Percentiles rank a stretch among this genome's conserved stretches.
These are phyloP conservation scores for Pristis pectinata DNA, from an alignment of 2,797 vertebrate genomes.

Conservation along the genomic window DNA sequence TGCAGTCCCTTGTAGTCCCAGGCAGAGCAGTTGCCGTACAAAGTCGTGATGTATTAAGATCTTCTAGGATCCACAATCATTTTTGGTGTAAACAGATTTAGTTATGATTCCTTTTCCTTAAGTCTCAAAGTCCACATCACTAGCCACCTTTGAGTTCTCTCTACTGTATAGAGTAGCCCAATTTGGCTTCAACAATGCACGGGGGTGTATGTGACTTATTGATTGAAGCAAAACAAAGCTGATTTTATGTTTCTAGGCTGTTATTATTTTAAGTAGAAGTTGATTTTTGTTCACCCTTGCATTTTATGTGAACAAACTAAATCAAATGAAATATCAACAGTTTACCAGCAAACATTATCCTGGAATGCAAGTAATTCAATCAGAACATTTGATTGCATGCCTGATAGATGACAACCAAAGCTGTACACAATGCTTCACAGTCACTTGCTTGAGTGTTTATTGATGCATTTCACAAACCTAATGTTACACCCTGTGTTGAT, in stretches of 20 bases:
- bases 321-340: not conserved
- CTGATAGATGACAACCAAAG: conserved; percentile 10
- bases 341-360: not conserved
- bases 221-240: not conserved
- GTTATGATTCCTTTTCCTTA: not conserved
- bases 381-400: conserved; percentile 9
- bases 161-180: not conserved
- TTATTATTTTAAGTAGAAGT: not conserved
- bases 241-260: not conserved
- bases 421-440: not conserved
- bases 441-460: not conserved
- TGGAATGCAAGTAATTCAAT: not conserved
- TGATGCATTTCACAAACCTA: conserved; percentile 29
- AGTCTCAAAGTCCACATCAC: not conserved
- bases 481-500: not conserved
- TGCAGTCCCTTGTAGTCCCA: no score
- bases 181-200: not conserved
- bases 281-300: not conserved
- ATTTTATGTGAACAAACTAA: not conserved
- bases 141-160: not conserved
- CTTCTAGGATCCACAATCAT: not conserved
- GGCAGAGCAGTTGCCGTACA: no score
- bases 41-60: not conserved
- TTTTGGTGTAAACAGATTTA: not conserved
- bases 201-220: not conserved